Base-by-base conservation (phyloP, 2,113 vertebrate genomes). In the Zapus hudsonius region DNA sequence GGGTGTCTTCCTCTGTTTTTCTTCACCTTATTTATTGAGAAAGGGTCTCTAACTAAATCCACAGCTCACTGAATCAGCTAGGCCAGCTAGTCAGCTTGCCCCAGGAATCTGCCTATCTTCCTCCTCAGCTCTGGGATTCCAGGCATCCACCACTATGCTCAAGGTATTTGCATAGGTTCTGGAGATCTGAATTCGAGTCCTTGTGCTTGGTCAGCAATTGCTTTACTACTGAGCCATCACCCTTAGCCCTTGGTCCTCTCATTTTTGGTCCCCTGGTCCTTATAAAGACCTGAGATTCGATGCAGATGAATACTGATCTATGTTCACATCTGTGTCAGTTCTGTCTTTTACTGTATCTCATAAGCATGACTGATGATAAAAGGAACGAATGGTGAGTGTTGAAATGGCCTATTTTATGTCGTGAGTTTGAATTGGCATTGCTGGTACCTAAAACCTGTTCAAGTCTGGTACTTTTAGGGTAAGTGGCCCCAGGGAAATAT, bases 271-370 rank as follows among this genome's bases (percentile, higher is more conserved):
- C 69, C 47, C 17, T 83, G 82, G 55, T 74, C 84, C 79, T 96
- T 94, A 57, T 89, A 95, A 88, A 80, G 90, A 7, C 66, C 81
- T 92, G 38, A 10, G 7, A 85, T 91, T 95, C 91, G 90, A 96
- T 88, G 38, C 42, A 87, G 73, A 97, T 40, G 85, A 8, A 86
- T 25, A 20, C 42, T 13, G 42, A 87, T 17, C 55, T 57, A 12
- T 40, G 31, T 57, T 16, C n/a, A 70, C 78, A 61, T 42, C n/a
- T 66, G 19, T 72, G 3, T 67, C 1, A 63, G 70, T 82, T 97
- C 27, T 76, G 61, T 76, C 82, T 94, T 84, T 90, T 90, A n/a
- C 88, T 90, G 17, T 63, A 63, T 63, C 40, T 95, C 55, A 10
- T 31, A 87, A 44, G 55, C 94, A 55, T 79, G 72, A 87, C 6